A percentile compares a stretch with the other conserved stretches of the same genome.
phyloP scores from a whole-genome alignment of 1,140 invertebrate species.

The Frieseomelitta varia region DNA sequence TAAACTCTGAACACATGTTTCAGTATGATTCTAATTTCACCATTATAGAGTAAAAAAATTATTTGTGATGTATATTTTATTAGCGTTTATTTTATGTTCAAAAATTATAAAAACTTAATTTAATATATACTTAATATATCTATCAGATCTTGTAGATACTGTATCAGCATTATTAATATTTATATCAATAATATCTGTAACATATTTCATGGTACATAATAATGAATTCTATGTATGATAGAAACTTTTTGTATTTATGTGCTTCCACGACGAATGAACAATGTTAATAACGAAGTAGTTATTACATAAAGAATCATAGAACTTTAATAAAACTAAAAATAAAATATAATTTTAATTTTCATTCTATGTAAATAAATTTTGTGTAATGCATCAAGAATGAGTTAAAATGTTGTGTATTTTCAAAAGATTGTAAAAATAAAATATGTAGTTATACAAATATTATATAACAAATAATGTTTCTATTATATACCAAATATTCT shows the following conservation, averaged over 20 bases:
- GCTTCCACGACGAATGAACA: slow-evolving; percentile 45
- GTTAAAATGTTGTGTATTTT: slow-evolving; percentile 47
- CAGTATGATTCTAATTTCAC: slow-evolving; percentile 8
- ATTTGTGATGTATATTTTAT: slow-evolving; percentile 26
- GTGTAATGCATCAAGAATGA: slow-evolving; percentile 58
- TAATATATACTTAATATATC: slow-evolving; percentile 23
- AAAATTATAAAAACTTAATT: slow-evolving; percentile 19
- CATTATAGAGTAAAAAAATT: neutral
- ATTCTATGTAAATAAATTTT: slow-evolving; percentile 58
- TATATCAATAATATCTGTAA: slow-evolving; percentile 39
- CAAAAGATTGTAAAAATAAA: slow-evolving; percentile 61
- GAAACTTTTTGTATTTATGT: slow-evolving; percentile 55
- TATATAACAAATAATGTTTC: neutral
- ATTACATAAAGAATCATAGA: slow-evolving; percentile 13
- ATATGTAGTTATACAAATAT: slow-evolving; percentile 44
- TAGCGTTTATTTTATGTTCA: slow-evolving; percentile 15
- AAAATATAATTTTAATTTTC: neutral
- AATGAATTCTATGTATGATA: slow-evolving; percentile 44
- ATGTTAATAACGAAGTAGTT: slow-evolving; percentile 8
- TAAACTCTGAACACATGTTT: slow-evolving; percentile 11
- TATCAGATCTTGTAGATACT: slow-evolving; percentile 44
- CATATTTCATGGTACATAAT: slow-evolving; percentile 28
- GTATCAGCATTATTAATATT: slow-evolving; percentile 46
- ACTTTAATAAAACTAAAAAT: neutral
- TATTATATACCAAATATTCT: neutral